Evolutionary conservation across 2,888 invertebrate genomes (phyloP).

Genomic region (Plagodis pulveraria): DNA sequence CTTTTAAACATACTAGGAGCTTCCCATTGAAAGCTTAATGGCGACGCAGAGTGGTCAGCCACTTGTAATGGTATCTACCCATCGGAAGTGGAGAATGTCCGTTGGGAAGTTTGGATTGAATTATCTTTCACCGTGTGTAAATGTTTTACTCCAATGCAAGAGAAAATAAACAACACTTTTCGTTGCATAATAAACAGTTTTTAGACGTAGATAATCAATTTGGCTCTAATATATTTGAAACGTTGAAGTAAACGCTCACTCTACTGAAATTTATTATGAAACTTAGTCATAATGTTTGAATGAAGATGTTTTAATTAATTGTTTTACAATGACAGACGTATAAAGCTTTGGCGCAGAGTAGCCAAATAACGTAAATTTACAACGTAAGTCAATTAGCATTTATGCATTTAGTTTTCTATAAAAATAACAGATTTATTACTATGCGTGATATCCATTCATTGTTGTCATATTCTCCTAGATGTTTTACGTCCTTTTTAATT

Average conservation of each 20-base stretch:
- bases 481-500: no score
- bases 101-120: slow-evolving; percentile 16
- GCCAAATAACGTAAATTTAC: slow-evolving; percentile 1
- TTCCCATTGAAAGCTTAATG: slow-evolving; percentile 35
- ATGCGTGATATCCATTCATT: no score
- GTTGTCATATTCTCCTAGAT: no score
- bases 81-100: slow-evolving; percentile 31
- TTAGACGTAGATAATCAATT: no score
- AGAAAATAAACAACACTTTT: slow-evolving; percentile 1
- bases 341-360: slow-evolving; percentile 17
- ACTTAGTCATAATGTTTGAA: background rate
- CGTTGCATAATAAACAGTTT: background rate
- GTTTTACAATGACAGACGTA: slow-evolving; percentile 14
- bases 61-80: slow-evolving; percentile 12
- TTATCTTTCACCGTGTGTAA: slow-evolving; percentile 29
- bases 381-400: no score
- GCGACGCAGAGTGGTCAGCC: slow-evolving; percentile 20
- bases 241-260: no score
- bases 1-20: slow-evolving; percentile 44
- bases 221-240: no score
- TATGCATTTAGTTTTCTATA: no score
- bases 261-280: background rate
- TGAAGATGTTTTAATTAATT: slow-evolving; percentile 12
- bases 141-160: slow-evolving; percentile 6
- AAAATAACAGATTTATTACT: no score